Evolutionary conservation across 37 sponge, comb jelly and placozoan species (phyloP).

Genomic region (Aplysina aerophoba): DNA sequence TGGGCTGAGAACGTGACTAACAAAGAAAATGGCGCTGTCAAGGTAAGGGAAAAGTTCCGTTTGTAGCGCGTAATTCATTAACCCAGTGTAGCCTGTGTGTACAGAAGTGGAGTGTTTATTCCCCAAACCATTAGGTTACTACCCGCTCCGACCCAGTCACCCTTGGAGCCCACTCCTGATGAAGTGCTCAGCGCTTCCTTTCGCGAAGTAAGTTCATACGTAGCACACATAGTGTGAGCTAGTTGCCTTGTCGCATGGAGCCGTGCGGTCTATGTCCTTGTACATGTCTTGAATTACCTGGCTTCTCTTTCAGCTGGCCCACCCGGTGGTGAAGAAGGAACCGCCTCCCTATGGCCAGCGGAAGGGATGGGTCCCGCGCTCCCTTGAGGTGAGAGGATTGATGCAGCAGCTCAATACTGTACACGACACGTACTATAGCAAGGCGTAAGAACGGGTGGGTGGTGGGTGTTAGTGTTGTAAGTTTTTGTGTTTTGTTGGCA

Average conservation of each 20-base stretch:
- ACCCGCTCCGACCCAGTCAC: conserved; percentile 8
- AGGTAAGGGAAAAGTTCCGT: not conserved
- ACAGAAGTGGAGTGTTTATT: not conserved
- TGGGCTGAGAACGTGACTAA: no score
- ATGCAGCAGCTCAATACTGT: no score
- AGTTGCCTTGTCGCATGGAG: no score
- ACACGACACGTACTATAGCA: no score
- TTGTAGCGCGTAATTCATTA: not conserved
- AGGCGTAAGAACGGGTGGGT: no score
- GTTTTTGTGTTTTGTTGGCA: no score
- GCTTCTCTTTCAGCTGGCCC: conserved; percentile 23
- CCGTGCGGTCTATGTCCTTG: not conserved
- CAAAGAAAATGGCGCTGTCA: no score
- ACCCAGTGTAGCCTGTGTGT: not conserved
- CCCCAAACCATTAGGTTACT: not conserved
- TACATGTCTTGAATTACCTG: not conserved
- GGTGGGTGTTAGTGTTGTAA: no score
- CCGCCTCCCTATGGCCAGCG: conserved; percentile 94
- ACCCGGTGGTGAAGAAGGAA: conserved; percentile 54
- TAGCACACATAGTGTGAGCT: no score
- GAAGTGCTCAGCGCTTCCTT: not conserved
- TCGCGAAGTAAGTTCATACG: not conserved
- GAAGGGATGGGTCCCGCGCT: conserved; percentile 94
- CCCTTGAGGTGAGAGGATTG: conserved; percentile 47
- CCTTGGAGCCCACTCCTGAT: not conserved